phyloP scores from a whole-genome alignment of 2,888 invertebrate genomes.

The Didymodactylos carnosus region DNA sequence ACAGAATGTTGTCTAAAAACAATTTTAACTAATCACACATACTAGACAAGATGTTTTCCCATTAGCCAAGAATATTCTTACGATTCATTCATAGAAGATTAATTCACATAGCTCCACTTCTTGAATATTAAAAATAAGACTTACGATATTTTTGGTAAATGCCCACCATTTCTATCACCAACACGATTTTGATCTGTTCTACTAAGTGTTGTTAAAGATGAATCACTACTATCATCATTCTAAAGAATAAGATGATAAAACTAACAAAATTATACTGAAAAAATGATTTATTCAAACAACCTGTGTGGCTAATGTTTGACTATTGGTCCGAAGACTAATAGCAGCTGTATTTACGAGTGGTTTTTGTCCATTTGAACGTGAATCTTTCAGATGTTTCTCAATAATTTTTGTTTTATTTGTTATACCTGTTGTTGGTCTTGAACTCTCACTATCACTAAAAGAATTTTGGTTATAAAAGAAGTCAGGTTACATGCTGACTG shows the following conservation, averaged over 20 bases:
- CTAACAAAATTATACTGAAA: background rate
- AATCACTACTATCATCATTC: background rate
- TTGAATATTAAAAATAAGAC: background rate
- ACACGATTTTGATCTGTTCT: background rate
- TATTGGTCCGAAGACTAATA: background rate
- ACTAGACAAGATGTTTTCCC: too few relatives aligned
- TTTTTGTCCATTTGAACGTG: background rate
- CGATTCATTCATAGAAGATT: too few relatives aligned
- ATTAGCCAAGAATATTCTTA: too few relatives aligned
- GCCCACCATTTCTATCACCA: background rate
- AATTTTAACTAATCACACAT: too few relatives aligned
- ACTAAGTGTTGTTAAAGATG: background rate
- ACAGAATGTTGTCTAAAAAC: too few relatives aligned
- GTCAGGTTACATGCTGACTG: too few relatives aligned
- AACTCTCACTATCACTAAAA: background rate
- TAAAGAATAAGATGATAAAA: background rate
- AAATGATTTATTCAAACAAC: background rate
- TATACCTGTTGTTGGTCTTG: too few relatives aligned
- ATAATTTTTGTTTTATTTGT: background rate
- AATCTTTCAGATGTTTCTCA: background rate
- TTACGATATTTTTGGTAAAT: background rate
- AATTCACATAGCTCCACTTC: background rate
- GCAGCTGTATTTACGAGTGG: background rate
- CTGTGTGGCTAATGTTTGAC: background rate
- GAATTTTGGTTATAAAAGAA: background rate